Conservation (phyloP, 2,113 vertebrate species). For the Elachura formosa region DNA sequence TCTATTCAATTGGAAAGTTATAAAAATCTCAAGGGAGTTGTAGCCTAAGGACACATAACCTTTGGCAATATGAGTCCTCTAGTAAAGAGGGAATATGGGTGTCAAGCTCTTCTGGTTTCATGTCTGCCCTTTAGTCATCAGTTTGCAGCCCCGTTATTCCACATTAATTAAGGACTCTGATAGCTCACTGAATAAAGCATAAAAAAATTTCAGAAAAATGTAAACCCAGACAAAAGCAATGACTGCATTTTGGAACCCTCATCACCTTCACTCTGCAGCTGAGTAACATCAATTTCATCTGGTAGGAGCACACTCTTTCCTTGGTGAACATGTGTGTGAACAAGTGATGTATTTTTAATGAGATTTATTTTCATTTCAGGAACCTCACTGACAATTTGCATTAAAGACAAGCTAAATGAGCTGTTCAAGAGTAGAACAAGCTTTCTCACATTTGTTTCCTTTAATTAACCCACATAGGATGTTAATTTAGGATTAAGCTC, state of each 20-base stretch:
- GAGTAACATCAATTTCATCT: neutral
- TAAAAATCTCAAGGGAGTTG: neutral
- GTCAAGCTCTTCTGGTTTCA: neutral
- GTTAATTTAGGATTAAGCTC: neutral
- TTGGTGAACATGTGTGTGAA: neutral
- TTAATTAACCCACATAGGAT: neutral
- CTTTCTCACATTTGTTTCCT: constrained; percentile 10
- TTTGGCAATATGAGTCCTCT: neutral
- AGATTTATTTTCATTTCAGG: constrained; percentile 26
- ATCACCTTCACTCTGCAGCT: neutral
- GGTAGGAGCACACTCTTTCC: neutral
- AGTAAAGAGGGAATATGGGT: neutral
- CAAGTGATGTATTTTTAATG: constrained; percentile 2
- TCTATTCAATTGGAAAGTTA: neutral
- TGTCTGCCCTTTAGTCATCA: neutral
- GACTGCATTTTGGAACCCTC: neutral
- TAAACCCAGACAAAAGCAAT: neutral
- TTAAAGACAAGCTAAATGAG: constrained; percentile 28
- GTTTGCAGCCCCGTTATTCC: neutral
- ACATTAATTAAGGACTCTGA: neutral
- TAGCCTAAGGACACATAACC: neutral
- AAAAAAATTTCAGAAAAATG: neutral
- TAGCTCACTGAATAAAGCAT: neutral
- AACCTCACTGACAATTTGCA: neutral
- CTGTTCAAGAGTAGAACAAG: neutral